Percentiles rank a stretch among this genome's conserved stretches.
These are phyloP conservation scores for Ypsolopha scabrella DNA, from an alignment of 2,888 invertebrate genomes.

Conservation along the genomic window DNA sequence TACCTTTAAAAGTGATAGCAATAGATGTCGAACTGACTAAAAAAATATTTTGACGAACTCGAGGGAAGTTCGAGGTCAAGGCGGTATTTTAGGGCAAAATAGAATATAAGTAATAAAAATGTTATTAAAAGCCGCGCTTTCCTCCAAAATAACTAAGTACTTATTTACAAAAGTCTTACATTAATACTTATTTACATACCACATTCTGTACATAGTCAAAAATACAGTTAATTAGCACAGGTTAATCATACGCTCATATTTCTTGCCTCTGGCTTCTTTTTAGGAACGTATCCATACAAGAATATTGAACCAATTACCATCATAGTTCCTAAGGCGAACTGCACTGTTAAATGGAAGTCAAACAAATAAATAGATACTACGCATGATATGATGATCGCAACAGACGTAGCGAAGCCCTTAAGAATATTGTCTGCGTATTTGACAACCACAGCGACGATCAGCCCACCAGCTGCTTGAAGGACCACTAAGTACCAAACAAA, in stretches of 20 bases:
- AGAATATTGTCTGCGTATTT: constrained; percentile 99
- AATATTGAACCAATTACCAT: constrained; percentile 96
- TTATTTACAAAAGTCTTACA: no score
- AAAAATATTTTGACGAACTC: no score
- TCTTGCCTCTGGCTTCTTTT: constrained; percentile 40
- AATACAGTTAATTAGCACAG: no score
- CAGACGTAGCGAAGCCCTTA: constrained; percentile 97
- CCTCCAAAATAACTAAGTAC: no score
- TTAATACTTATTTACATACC: no score
- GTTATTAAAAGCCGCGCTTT: no score
- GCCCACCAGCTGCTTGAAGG: constrained; percentile 94
- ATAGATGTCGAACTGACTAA: no score
- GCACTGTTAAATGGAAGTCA: constrained; percentile 86
- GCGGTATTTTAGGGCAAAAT: no score
- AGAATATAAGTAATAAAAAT: no score
- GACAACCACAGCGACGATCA: constrained; percentile 97
- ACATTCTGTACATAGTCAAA: no score
- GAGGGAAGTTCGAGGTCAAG: no score
- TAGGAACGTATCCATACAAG: constrained; percentile 87
- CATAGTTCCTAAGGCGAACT: constrained; percentile 86
- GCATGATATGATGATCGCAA: constrained; percentile 96
- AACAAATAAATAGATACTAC: constrained; percentile 94
- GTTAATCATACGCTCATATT: constrained; percentile 41
- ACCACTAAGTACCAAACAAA: constrained; percentile 91
- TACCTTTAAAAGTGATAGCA: no score